These are phyloP conservation scores for Merops nubicus DNA, from an alignment of 2,113 vertebrate species.

Conservation along the genomic window DNA sequence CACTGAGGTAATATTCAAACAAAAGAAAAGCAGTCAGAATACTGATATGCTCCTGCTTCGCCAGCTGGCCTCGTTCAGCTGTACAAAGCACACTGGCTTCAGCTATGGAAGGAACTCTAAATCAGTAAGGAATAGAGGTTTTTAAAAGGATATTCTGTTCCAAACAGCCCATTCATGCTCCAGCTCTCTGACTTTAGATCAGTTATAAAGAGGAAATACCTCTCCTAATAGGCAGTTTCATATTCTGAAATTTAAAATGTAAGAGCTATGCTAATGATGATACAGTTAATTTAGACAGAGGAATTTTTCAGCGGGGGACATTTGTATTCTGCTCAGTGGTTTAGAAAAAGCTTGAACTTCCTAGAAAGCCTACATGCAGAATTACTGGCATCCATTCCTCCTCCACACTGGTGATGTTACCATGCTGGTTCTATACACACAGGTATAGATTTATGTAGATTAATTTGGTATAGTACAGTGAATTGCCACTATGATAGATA, in stretches of 20 bases:
- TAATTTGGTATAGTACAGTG: conserved; percentile 68
- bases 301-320: conserved; percentile 8
- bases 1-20: conserved; percentile 54
- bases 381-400: conserved; percentile 37
- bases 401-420: conserved; percentile 41
- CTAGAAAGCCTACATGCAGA: conserved; percentile 45
- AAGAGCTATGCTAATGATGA: conserved; percentile 35
- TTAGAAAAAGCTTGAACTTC: conserved; percentile 34
- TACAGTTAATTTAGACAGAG: conserved; percentile 8
- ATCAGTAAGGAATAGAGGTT: conserved; percentile 25
- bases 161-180: conserved; percentile 32
- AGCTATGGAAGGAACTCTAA: conserved; percentile 17
- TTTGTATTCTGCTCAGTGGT: conserved; percentile 15
- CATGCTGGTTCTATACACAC: conserved; percentile 46
- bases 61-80: conserved; percentile 61
- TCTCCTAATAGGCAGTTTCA: conserved; percentile 24
- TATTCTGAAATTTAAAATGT: conserved; percentile 44
- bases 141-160: conserved; percentile 49
- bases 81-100: conserved; percentile 32
- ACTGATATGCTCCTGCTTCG: neutral
- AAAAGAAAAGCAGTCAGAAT: conserved; percentile 55
- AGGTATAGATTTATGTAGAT: conserved; percentile 77
- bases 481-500: conserved; percentile 71
- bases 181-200: conserved; percentile 47
- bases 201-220: conserved; percentile 52